These are phyloP conservation scores for Mesoclemmys tuberculata DNA, from an alignment of 2,113 vertebrate genomes.

Conservation along the genomic window DNA sequence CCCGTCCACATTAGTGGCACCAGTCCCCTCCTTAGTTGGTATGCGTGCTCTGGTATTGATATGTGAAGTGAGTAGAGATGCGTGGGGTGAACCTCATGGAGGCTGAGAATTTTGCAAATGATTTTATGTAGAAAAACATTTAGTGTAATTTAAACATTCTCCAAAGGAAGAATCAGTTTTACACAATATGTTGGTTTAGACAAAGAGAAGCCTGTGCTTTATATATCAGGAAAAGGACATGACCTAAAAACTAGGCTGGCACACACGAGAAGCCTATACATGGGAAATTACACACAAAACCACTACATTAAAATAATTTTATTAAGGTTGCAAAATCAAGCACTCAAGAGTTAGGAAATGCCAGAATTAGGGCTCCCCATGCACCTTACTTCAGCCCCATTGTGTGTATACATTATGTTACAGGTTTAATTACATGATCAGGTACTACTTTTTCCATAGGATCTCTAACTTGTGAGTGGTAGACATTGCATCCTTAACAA, in stretches of 20 bases:
- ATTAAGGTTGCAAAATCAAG: not conserved
- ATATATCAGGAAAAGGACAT: not conserved
- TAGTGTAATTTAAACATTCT: not conserved
- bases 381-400: not conserved
- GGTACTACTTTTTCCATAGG: not conserved
- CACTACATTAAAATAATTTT: not conserved
- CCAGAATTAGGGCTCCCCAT: not conserved
- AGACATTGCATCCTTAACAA: not conserved
- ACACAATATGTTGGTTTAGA: not conserved
- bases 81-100: not conserved
- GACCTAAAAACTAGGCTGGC: not conserved
- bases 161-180: not conserved
- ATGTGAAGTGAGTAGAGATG: not conserved
- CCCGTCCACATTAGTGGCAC: not conserved
- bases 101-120: not conserved
- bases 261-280: not conserved
- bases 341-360: not conserved
- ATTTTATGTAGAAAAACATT: not conserved
- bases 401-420: not conserved
- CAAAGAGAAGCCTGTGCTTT: not conserved
- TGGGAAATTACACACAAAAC: not conserved
- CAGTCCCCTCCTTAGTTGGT: not conserved
- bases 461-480: not conserved
- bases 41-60: not conserved
- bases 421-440: not conserved